Conservation (phyloP, 2,888 invertebrate genomes). For the Machimus atricapillus region DNA sequence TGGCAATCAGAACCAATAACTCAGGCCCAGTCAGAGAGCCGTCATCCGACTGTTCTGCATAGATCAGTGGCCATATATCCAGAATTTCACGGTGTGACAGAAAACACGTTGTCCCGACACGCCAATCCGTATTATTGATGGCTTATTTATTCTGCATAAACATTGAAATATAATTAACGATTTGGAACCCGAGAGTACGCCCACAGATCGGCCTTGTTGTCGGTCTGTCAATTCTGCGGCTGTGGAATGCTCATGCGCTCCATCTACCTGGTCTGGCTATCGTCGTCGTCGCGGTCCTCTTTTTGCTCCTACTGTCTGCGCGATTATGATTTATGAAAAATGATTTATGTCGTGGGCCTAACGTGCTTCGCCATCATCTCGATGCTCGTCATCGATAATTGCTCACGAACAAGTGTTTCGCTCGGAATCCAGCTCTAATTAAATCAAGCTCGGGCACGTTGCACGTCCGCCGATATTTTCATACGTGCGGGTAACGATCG, state of each 20-base stretch:
- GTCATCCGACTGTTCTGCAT: constrained; percentile 39
- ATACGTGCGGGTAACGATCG: constrained; percentile 28
- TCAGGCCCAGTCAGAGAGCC: constrained; percentile 12
- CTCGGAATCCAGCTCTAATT: constrained; percentile 41
- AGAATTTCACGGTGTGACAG: constrained; percentile 51
- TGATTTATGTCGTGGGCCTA: constrained; percentile 48
- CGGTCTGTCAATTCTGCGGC: constrained; percentile 38
- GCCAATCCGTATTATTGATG: constrained; percentile 52
- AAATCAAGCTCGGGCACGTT: constrained; percentile 34
- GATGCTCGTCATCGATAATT: constrained; percentile 44
- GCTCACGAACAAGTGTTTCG: constrained; percentile 46
- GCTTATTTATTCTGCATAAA: constrained; percentile 53
- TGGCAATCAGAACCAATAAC: constrained; percentile 42
- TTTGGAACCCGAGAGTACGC: constrained; percentile 50
- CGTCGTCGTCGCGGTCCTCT: background rate
- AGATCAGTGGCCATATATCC: constrained; percentile 43
- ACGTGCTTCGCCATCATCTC: constrained; percentile 40
- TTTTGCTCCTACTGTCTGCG: constrained; percentile 42
- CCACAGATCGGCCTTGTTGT: constrained; percentile 51
- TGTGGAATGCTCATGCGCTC: constrained; percentile 46
- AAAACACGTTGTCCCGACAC: constrained; percentile 53
- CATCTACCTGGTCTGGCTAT: constrained; percentile 33
- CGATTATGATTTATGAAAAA: constrained; percentile 52
- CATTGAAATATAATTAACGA: constrained; percentile 53
- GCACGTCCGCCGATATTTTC: background rate